Base-by-base conservation (phyloP, 2,888 invertebrate genomes). In the Polietes domitor region DNA sequence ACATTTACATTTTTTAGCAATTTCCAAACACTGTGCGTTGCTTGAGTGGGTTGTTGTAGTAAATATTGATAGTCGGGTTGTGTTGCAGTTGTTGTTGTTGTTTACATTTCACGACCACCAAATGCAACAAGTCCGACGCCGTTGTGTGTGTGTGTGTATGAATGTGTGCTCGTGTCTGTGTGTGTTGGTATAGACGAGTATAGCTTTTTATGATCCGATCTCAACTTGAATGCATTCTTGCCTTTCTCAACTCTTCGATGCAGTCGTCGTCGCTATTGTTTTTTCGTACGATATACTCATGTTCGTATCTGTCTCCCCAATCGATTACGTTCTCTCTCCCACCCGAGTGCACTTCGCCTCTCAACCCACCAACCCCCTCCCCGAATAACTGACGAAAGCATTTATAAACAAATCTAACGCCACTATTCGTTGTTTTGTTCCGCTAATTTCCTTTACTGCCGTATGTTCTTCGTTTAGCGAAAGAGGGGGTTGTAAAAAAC, bases 401-500 rank as follows among this genome's bases (percentile, higher is more conserved):
- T 65, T 65, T 65, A 63, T 63, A 63, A 63, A 63, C 63, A 63
- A 65, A 41, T 41, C 65, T 28, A 65, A 65, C 21, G 65, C 21
- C 65, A 65, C 53, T 2, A 17, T 17, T n/a, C 28, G 32, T 63
- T 41, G n/a, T 41, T 41, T 41, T n/a, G 4, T 1, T 47, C n/a
- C 12, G 1, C 19, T 19, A 10, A 12, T 65, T 65, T 68, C 50
- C 71, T 47, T 41, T 37, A 12, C 28, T 17, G 12, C 26, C n/a
- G 47, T n/a, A 9, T 9, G 7, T 47, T 47, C 47, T 47, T 47
- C 32, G 19, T 68, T 4, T 21, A 10, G 12, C 55, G 15, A 7
- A 70, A 77, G 68, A 53, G 82, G 82, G 82, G 37, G 65, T 82
- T 76, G 63, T 58, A 58, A 41, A 43, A 24, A 24, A 73, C 43